phyloP scores from a whole-genome alignment of 23 tunicate genomes.

The Ciona savignyi region DNA sequence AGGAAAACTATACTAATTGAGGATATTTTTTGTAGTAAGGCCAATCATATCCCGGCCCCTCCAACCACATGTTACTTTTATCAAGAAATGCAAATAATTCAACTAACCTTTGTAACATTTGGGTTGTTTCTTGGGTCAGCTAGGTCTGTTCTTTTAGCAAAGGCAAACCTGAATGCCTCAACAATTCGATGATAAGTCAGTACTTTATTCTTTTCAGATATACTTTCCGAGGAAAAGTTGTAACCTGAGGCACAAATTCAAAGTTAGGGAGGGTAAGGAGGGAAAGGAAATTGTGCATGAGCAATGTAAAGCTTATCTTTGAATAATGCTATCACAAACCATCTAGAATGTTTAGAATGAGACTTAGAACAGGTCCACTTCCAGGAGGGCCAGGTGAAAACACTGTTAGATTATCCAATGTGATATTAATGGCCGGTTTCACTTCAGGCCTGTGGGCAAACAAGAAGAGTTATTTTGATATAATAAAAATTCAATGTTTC shows the following conservation, averaged over 20 bases:
- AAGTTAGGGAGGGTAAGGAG: too few relatives aligned
- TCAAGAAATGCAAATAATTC: too few relatives aligned
- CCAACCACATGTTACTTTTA: too few relatives aligned
- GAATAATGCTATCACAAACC: conserved; percentile 12
- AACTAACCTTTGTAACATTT: conserved; percentile 49
- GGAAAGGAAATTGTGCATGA: too few relatives aligned
- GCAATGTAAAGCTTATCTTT: neutral
- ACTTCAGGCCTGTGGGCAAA: conserved; percentile 40
- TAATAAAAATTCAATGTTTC: too few relatives aligned
- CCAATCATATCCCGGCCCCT: too few relatives aligned
- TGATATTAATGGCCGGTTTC: conserved; percentile 35
- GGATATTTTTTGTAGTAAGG: too few relatives aligned
- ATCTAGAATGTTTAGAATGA: conserved; percentile 76
- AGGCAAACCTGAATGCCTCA: conserved; percentile 85
- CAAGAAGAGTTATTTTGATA: too few relatives aligned
- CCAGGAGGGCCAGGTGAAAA: conserved; percentile 82
- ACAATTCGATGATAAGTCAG: conserved; percentile 93
- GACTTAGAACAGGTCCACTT: conserved; percentile 77
- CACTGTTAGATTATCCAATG: conserved; percentile 42
- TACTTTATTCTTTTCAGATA: conserved; percentile 27
- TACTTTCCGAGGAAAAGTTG: conserved; percentile 28
- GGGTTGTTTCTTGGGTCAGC: conserved; percentile 65
- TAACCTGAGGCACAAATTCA: conserved; percentile 57
- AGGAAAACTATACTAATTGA: too few relatives aligned
- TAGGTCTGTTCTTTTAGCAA: conserved; percentile 63